Evolutionary conservation across 2,888 invertebrate genomes (phyloP).

Genomic region (Phrixothrix hirtus): DNA sequence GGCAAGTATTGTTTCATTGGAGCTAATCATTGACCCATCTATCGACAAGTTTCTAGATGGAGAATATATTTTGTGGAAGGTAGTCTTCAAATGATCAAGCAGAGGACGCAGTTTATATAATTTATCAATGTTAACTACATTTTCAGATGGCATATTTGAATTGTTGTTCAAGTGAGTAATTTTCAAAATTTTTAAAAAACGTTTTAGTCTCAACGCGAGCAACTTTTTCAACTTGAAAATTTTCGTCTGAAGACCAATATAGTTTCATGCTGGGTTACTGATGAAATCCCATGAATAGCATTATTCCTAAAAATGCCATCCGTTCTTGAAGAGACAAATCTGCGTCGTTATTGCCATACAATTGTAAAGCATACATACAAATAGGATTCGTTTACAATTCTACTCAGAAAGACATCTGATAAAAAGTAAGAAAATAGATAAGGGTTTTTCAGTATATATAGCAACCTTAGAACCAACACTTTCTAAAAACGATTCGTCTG

Average conservation of each 20-base stretch:
- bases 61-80: too few relatives aligned
- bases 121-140: too few relatives aligned
- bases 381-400: neutral
- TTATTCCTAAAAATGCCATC: slow-evolving; percentile 1
- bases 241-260: neutral
- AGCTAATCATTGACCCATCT: neutral
- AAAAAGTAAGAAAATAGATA: too few relatives aligned
- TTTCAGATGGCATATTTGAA: too few relatives aligned
- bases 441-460: too few relatives aligned
- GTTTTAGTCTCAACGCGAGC: neutral
- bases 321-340: neutral
- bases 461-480: too few relatives aligned
- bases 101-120: too few relatives aligned
- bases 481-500: too few relatives aligned
- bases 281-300: slow-evolving; percentile 3
- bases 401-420: too few relatives aligned
- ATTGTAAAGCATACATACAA: neutral
- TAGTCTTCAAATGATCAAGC: too few relatives aligned
- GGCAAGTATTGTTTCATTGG: slow-evolving; percentile 2
- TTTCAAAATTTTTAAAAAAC: neutral
- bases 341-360: too few relatives aligned
- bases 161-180: too few relatives aligned
- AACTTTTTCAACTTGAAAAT: neutral
- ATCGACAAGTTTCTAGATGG: neutral
- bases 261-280: neutral